Base-by-base conservation (phyloP, 2,113 vertebrate genomes). In the Daphoenositta chrysoptera region DNA sequence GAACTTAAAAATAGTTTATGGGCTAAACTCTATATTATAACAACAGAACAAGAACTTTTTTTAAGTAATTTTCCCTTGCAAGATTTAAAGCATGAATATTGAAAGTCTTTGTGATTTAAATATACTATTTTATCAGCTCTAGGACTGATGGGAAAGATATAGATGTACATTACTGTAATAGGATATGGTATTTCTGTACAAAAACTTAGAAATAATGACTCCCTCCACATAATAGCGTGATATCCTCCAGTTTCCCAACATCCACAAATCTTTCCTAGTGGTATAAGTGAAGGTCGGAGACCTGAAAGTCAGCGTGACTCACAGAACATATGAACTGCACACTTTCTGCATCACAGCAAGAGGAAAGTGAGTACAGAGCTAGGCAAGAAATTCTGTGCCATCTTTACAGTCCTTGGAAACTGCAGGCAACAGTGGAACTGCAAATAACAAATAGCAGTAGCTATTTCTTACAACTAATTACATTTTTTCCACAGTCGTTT, bases 171-270 rank as follows among this genome's bases (percentile, higher is more conserved):
- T 33, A 37, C 23, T 60, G 30, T 71, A 81, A 15, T 31, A 39
- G 4, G 18, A 2, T n/a, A 28, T 53, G 7, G 7, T n/a, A 70
- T 39, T 81, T 86, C 22, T 76, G 20, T 53, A 35, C 26, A 72
- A 88, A n/a, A 22, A n/a, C 47, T 71, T 50, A 39, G 20, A 89
- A 83, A 71, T 21, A 21, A 27, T 22, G 12, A 71, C 6, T 63
- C 8, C 7, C 42, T 45, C 24, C 58, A 35, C 9, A n/a, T 8
- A 69, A 87, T 31, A 81, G 13, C 5, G 14, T 0, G 0, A 27
- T 57, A 51, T 19, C 21, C 30, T 92, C 13, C 48, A 18, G 26
- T 57, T 90, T 88, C 5, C 15, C 65, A 66, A 10, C 6, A 53
- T 21, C n/a, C 40, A 37, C 8, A 56, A 40, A 57, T 54, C 15